phyloP scores from a whole-genome alignment of 2,797 vertebrate species.

The Bradypodion pumilum region DNA sequence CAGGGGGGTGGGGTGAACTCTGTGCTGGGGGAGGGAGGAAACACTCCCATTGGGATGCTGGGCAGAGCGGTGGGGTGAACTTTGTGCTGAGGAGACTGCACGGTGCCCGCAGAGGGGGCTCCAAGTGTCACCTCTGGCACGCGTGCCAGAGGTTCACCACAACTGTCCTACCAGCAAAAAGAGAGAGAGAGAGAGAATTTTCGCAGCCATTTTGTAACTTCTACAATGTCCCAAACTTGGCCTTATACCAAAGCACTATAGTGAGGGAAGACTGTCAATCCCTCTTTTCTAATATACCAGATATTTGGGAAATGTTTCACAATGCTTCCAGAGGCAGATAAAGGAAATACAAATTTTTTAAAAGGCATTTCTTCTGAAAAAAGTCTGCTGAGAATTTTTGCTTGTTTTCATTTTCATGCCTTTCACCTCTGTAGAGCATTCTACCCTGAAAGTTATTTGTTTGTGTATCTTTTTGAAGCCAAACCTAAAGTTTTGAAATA shows the following conservation, averaged over 20 bases:
- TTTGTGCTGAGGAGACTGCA: no score
- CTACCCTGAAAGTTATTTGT: slow-evolving; percentile 4
- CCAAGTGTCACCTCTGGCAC: no score
- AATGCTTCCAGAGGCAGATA: not conserved
- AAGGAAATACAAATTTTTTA: not conserved
- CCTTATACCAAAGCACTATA: not conserved
- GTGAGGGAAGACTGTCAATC: not conserved
- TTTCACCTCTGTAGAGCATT: not conserved
- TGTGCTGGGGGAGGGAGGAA: no score
- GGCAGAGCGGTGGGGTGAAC: no score
- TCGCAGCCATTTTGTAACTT: not conserved
- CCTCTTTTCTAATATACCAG: no score
- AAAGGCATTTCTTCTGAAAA: not conserved
- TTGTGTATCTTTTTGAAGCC: not conserved
- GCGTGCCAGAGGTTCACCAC: no score
- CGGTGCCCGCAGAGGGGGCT: no score
- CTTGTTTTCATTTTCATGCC: slow-evolving; percentile 8
- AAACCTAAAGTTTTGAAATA: slow-evolving; percentile 27
- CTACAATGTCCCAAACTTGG: not conserved
- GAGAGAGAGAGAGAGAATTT: no score
- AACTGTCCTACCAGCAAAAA: no score
- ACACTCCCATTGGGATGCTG: no score
- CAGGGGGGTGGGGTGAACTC: no score
- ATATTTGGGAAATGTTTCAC: not conserved
- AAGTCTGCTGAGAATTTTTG: not conserved